phyloP scores from a whole-genome alignment of 2,113 vertebrate genomes.

The Cyprinodon brontotheroides region DNA sequence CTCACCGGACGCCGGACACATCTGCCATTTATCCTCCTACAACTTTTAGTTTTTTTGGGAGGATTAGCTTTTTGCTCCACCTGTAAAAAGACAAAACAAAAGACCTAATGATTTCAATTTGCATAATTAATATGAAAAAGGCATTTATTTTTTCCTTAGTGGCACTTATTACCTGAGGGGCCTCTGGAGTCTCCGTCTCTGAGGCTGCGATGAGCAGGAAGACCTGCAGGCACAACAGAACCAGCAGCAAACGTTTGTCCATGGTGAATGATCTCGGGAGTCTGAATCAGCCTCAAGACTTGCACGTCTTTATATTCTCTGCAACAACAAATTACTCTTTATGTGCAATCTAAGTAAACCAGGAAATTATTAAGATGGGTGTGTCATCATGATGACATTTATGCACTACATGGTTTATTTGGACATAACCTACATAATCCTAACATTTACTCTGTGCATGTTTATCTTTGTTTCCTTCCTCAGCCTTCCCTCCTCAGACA shows the following conservation, averaged over 20 bases:
- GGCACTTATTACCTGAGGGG: neutral
- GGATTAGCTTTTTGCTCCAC: neutral
- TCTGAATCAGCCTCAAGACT: neutral
- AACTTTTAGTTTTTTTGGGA: neutral
- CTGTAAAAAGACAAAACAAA: neutral
- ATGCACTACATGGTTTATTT: neutral
- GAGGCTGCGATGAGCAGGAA: conserved; percentile 44
- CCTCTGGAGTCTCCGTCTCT: neutral
- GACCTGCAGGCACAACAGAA: conserved; percentile 52
- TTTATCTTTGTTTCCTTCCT: conserved; percentile 3
- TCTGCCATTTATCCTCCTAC: neutral
- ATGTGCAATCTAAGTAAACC: neutral
- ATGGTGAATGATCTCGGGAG: conserved; percentile 27
- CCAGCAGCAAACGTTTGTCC: conserved; percentile 38
- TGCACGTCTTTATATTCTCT: conserved; percentile 7
- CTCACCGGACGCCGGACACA: neutral
- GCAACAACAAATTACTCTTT: neutral
- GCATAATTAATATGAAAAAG: neutral
- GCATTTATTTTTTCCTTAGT: neutral
- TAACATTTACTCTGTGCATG: neutral
- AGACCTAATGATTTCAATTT: neutral
- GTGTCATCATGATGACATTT: neutral
- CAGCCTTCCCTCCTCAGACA: neutral
- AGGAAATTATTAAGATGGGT: neutral
- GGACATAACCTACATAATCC: neutral